These are phyloP conservation scores for Hormaphis cornu DNA, from an alignment of 1,140 invertebrate species.

Conservation along the genomic window DNA sequence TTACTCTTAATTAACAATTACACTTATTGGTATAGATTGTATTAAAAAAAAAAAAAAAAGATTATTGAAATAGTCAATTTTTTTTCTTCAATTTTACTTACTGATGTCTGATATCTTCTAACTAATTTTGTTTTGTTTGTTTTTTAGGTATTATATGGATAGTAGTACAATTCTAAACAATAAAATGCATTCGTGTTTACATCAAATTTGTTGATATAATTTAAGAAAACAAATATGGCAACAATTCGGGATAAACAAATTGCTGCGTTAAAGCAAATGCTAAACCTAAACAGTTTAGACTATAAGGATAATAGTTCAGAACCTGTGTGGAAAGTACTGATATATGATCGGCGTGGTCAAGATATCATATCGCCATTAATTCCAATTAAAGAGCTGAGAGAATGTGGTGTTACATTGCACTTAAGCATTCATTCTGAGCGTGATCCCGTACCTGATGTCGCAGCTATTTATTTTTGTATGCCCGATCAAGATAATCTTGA, in stretches of 20 bases:
- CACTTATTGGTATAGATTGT: no score
- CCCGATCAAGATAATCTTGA: slow-evolving; percentile 96
- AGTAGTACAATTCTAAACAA: neutral
- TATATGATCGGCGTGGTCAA: slow-evolving; percentile 92
- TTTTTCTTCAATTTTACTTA: no score
- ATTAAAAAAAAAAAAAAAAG: no score
- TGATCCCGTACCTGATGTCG: slow-evolving; percentile 94
- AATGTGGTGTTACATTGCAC: slow-evolving; percentile 93
- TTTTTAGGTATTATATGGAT: neutral
- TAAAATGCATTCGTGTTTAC: neutral
- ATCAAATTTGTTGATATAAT: neutral
- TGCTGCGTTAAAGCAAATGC: slow-evolving; percentile 38
- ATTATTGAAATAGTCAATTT: no score
- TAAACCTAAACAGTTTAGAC: slow-evolving; percentile 78
- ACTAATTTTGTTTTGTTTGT: no score
- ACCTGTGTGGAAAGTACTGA: slow-evolving; percentile 89
- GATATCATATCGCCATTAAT: slow-evolving; percentile 97
- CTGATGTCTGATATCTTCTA: no score
- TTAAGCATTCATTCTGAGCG: slow-evolving; percentile 90
- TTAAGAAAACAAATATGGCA: neutral
- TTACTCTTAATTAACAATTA: no score
- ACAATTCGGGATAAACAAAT: slow-evolving; percentile 19
- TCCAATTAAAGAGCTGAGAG: slow-evolving; percentile 89
- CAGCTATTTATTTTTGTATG: slow-evolving; percentile 95
- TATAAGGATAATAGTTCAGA: slow-evolving; percentile 65